Evolutionary conservation across 2,113 vertebrate species (phyloP).

Genomic region (Coregonus clupeaformis): DNA sequence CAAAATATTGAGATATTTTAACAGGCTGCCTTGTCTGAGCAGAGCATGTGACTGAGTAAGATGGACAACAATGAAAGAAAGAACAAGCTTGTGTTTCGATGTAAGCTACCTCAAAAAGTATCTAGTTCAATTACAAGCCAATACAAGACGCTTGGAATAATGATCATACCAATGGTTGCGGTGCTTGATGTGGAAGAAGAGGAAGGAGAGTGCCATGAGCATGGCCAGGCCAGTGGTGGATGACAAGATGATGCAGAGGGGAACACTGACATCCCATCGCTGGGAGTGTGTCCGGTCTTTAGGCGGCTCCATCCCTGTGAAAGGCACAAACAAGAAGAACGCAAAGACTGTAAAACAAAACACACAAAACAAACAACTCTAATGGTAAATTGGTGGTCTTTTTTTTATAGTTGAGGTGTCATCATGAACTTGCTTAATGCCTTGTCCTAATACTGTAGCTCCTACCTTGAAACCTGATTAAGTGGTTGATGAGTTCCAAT

Average conservation of each 20-base stretch:
- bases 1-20: constrained; percentile 21
- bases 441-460: neutral
- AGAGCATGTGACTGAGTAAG: too few species aligned
- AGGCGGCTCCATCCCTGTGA: constrained; percentile 82
- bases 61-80: too few species aligned
- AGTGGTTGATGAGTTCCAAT: constrained; percentile 79
- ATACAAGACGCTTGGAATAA: neutral
- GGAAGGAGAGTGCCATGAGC: constrained; percentile 80
- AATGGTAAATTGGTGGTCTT: too few species aligned
- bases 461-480: constrained; percentile 88
- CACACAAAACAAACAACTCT: too few species aligned
- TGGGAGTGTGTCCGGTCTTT: constrained; percentile 80
- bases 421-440: too few species aligned
- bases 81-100: too few species aligned
- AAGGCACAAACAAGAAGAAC: neutral
- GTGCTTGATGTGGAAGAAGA: constrained; percentile 82
- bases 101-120: too few species aligned
- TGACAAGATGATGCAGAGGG: constrained; percentile 80
- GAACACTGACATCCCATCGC: constrained; percentile 77
- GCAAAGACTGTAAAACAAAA: too few species aligned
- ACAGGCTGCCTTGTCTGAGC: too few species aligned
- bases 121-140: too few species aligned
- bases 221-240: constrained; percentile 81
- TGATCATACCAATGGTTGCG: constrained; percentile 81
- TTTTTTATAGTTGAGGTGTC: too few species aligned